Percentiles rank a stretch among this genome's conserved stretches.
phyloP scores from a whole-genome alignment of 2,888 invertebrate species.

The Pimpla rufipes region DNA sequence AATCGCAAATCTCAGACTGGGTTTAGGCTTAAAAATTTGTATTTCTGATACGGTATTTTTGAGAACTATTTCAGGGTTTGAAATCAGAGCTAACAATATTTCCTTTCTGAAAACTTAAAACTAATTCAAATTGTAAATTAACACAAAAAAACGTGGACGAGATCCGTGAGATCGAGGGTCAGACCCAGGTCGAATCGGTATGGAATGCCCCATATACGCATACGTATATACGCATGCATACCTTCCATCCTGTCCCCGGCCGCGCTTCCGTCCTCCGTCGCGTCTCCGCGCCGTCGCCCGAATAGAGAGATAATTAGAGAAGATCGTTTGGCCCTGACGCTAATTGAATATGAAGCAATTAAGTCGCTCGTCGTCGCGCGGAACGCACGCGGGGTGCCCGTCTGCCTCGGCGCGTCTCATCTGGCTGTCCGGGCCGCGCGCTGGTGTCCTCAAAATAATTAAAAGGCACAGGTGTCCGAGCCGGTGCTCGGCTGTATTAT shows the following conservation, averaged over 20 bases:
- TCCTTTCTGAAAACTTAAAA: too few relatives aligned
- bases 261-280: conserved; percentile 53
- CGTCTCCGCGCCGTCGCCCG: conserved; percentile 48
- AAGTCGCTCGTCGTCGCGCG: conserved; percentile 65
- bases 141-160: too few relatives aligned
- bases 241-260: conserved; percentile 25
- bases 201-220: too few relatives aligned
- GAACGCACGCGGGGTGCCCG: conserved; percentile 20
- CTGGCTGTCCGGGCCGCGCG: conserved; percentile 34
- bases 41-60: too few relatives aligned
- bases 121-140: too few relatives aligned
- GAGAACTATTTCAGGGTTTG: too few relatives aligned
- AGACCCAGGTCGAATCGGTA: too few relatives aligned
- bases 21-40: too few relatives aligned
- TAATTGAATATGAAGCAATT: conserved; percentile 74
- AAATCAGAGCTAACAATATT: too few relatives aligned
- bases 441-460: conserved; percentile 71
- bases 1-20: too few relatives aligned
- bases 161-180: too few relatives aligned
- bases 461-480: conserved; percentile 70
- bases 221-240: conserved; percentile 6
- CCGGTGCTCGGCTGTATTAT: conserved; percentile 30
- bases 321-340: conserved; percentile 72
- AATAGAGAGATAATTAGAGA: conserved; percentile 72
- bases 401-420: conserved; percentile 23